Conservation (phyloP, 2,113 vertebrate species). For the Pteronura brasiliensis region DNA sequence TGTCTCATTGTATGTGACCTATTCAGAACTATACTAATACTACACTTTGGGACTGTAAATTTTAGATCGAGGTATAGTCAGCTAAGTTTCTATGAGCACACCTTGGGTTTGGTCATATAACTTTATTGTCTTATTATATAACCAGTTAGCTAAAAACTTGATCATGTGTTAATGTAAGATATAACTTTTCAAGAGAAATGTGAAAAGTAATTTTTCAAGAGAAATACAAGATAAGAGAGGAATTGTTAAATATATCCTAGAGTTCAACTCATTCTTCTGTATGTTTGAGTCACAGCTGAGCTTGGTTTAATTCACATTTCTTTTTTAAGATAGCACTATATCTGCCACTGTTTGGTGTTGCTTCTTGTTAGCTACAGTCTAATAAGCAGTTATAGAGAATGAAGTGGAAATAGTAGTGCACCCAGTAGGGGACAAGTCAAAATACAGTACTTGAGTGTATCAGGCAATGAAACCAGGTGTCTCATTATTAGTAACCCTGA, state of each 20-base stretch:
- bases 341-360: not conserved
- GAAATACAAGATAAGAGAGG: not conserved
- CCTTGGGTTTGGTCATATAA: not conserved
- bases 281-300: not conserved
- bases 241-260: not conserved
- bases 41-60: not conserved
- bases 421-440: not conserved
- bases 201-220: not conserved
- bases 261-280: not conserved
- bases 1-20: not conserved
- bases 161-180: not conserved
- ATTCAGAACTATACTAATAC: not conserved
- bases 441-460: not conserved
- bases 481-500: not conserved
- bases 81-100: not conserved
- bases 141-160: not conserved
- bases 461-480: not conserved
- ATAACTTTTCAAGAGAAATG: not conserved
- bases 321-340: not conserved
- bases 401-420: not conserved
- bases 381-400: not conserved
- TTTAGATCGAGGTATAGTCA: not conserved
- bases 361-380: not conserved
- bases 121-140: not conserved
- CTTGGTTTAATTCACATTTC: not conserved